Evolutionary conservation across 1,140 invertebrate genomes (phyloP).

Genomic region (Periplaneta americana): DNA sequence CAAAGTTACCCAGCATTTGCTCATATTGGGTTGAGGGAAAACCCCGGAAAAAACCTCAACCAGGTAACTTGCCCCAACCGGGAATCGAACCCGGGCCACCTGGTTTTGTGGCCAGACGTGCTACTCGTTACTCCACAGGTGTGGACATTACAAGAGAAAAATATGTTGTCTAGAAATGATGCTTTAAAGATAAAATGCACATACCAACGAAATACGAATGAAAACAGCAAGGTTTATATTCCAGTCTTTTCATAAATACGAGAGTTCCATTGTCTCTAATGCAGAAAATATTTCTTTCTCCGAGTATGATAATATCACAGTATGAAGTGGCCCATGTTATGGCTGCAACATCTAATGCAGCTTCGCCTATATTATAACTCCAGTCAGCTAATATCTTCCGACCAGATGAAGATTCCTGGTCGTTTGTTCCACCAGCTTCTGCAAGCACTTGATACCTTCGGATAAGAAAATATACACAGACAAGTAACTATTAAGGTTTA

Average conservation of each 20-base stretch:
- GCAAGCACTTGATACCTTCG: slow-evolving; percentile 58
- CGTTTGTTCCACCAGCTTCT: slow-evolving; percentile 46
- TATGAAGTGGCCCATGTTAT: slow-evolving; percentile 46
- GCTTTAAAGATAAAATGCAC: not conserved
- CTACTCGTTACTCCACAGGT: no score
- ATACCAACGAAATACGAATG: slow-evolving; percentile 11
- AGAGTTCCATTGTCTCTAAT: slow-evolving; percentile 67
- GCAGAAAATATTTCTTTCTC: slow-evolving; percentile 68
- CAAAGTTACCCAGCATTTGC: no score
- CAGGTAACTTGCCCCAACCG: no score
- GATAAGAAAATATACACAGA: not conserved
- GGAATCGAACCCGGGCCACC: no score
- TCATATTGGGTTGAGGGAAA: no score
- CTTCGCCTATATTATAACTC: slow-evolving; percentile 72
- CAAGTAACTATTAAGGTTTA: not conserved
- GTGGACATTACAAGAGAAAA: no score
- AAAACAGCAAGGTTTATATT: slow-evolving; percentile 65
- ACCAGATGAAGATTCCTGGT: slow-evolving; percentile 39
- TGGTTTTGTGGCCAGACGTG: no score
- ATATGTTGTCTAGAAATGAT: no score
- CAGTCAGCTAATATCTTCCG: slow-evolving; percentile 62
- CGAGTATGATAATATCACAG: slow-evolving; percentile 60
- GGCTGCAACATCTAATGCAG: slow-evolving; percentile 55
- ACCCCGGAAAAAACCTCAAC: no score
- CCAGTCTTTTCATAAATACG: slow-evolving; percentile 73